A percentile compares a stretch with the other conserved stretches of the same genome.
phyloP scores from a whole-genome alignment of 2,888 invertebrate genomes.

The Rhopalosiphum nymphaeae region DNA sequence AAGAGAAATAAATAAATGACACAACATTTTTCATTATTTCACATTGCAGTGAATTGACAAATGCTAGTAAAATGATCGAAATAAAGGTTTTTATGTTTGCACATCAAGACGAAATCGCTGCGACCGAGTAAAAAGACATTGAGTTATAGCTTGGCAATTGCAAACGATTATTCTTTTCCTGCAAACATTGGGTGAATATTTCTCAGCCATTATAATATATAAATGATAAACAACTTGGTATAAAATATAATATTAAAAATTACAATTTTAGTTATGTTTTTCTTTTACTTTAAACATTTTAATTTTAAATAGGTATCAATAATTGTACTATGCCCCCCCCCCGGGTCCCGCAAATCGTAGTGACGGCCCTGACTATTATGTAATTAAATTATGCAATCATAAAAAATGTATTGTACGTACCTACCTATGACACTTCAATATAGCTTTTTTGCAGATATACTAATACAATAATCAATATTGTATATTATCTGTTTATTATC shows the following conservation, averaged over 20 bases:
- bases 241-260: background rate
- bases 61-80: background rate
- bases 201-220: background rate
- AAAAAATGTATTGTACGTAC: background rate
- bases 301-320: background rate
- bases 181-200: background rate
- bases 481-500: too few relatives aligned
- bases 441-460: background rate
- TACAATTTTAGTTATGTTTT: background rate
- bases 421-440: too few relatives aligned
- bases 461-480: too few relatives aligned
- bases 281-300: background rate
- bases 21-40: background rate
- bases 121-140: background rate
- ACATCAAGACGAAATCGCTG: background rate
- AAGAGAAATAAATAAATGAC: background rate
- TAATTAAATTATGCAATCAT: background rate
- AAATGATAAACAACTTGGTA: background rate
- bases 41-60: background rate
- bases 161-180: background rate
- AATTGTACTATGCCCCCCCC: too few relatives aligned
- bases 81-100: background rate
- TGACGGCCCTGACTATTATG: too few relatives aligned
- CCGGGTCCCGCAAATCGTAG: too few relatives aligned
- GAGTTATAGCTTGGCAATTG: background rate